A percentile compares a stretch with the other conserved stretches of the same genome.
Evolutionary conservation across 1,140 invertebrate genomes (phyloP).

Genomic region (Zaprionus davidi): DNA sequence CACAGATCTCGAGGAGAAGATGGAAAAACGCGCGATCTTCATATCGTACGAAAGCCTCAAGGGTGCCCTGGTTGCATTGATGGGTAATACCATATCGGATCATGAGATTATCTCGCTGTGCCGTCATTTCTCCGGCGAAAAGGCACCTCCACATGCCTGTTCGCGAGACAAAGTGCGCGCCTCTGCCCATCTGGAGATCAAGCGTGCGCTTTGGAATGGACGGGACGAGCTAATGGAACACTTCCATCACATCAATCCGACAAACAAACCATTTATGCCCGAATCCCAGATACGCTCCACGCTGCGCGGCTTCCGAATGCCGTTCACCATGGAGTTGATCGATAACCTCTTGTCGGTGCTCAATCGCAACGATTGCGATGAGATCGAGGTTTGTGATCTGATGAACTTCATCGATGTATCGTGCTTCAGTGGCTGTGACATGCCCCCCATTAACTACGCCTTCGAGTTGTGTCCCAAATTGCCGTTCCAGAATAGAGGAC

Average conservation of each 20-base stretch:
- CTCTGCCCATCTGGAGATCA: conserved; percentile 88
- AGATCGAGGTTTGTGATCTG: conserved; percentile 85
- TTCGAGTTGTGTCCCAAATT: conserved; percentile 80
- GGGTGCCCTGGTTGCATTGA: conserved; percentile 85
- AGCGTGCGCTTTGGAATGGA: conserved; percentile 88
- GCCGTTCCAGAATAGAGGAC: conserved; percentile 65
- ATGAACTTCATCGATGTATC: conserved; percentile 76
- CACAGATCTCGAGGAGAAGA: conserved; percentile 50
- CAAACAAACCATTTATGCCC: conserved; percentile 86
- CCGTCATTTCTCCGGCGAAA: conserved; percentile 86
- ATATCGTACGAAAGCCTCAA: conserved; percentile 86
- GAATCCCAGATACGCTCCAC: conserved; percentile 86
- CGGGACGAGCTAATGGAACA: conserved; percentile 88
- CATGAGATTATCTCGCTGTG: conserved; percentile 91
- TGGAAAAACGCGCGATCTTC: conserved; percentile 44
- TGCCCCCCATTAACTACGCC: conserved; percentile 73
- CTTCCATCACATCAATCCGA: conserved; percentile 87
- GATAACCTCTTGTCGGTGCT: conserved; percentile 88
- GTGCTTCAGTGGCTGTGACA: conserved; percentile 61
- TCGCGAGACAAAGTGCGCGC: conserved; percentile 84
- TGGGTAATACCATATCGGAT: conserved; percentile 89
- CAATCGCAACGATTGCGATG: conserved; percentile 87
- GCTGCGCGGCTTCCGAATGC: conserved; percentile 87
- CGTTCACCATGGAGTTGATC: conserved; percentile 88
- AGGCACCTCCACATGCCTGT: conserved; percentile 80